phyloP scores from a whole-genome alignment of 2,888 invertebrate genomes.

The Oligia latruncula region DNA sequence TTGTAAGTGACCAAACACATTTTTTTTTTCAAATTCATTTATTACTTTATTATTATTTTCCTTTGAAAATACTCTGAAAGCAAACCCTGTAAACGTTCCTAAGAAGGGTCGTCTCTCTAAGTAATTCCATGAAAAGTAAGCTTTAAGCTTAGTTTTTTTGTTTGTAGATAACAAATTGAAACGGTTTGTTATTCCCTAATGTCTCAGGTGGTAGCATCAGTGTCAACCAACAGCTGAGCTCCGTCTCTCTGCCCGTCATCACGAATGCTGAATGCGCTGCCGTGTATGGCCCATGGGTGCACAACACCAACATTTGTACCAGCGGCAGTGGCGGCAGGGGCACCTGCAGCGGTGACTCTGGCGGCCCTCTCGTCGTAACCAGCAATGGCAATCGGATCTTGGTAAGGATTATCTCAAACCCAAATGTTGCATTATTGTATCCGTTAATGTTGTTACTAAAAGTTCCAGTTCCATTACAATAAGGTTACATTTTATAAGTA shows the following conservation, averaged over 20 bases:
- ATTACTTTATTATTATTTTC: background rate
- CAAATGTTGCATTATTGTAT: background rate
- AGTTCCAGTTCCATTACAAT: background rate
- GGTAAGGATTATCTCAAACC: slow-evolving; percentile 47
- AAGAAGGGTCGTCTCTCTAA: background rate
- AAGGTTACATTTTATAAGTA: too few relatives aligned
- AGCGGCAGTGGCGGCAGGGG: slow-evolving; percentile 74
- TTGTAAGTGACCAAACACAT: background rate
- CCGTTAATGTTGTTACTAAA: background rate
- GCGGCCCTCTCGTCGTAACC: slow-evolving; percentile 70
- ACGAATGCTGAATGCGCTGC: slow-evolving; percentile 70
- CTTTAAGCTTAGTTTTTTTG: background rate
- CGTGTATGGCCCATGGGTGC: slow-evolving; percentile 67
- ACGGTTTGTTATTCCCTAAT: background rate
- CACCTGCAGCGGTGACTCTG: slow-evolving; percentile 77
- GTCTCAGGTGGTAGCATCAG: slow-evolving; percentile 70
- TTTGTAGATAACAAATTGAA: background rate
- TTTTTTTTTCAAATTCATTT: background rate
- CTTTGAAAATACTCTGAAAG: background rate
- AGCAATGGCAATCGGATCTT: slow-evolving; percentile 47
- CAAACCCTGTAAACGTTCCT: background rate
- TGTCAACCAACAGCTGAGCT: slow-evolving; percentile 70
- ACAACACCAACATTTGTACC: slow-evolving; percentile 75
- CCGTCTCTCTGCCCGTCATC: slow-evolving; percentile 74
- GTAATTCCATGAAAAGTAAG: background rate